phyloP scores from a whole-genome alignment of 1,140 invertebrate species.

The Cardiocondyla obscurior region DNA sequence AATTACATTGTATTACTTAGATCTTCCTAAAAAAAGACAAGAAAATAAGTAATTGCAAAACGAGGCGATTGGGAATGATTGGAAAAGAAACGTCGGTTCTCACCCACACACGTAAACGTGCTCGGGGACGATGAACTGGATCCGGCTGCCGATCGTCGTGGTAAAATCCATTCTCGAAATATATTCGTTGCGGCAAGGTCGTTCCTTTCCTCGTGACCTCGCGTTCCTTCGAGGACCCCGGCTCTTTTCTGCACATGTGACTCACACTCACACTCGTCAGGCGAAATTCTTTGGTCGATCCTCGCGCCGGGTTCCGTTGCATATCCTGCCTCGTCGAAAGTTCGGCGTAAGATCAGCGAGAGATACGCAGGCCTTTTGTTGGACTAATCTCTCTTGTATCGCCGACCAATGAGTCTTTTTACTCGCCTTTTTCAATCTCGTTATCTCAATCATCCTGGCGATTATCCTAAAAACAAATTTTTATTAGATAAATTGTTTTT shows the following conservation, averaged over 20 bases:
- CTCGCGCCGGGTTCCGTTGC: not conserved
- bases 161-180: slow-evolving; percentile 62
- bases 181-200: slow-evolving; percentile 64
- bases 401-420: not conserved
- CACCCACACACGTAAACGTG: not conserved
- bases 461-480: not conserved
- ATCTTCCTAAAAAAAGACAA: no score
- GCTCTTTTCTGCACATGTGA: slow-evolving; percentile 58
- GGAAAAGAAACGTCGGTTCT: slow-evolving; percentile 53
- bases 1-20: no score
- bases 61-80: not conserved
- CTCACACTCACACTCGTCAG: slow-evolving; percentile 17
- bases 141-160: slow-evolving; percentile 54
- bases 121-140: slow-evolving; percentile 31
- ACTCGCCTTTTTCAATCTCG: not conserved
- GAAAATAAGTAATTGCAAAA: no score
- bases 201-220: slow-evolving; percentile 62
- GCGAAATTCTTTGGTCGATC: slow-evolving; percentile 37
- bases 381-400: not conserved
- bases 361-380: not conserved
- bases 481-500: no score
- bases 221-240: slow-evolving; percentile 61
- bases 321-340: not conserved
- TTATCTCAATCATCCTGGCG: not conserved
- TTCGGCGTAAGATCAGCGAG: not conserved